These are phyloP conservation scores for Drosophila nebulosa DNA, from an alignment of 1,140 invertebrate species.

Conservation along the genomic window DNA sequence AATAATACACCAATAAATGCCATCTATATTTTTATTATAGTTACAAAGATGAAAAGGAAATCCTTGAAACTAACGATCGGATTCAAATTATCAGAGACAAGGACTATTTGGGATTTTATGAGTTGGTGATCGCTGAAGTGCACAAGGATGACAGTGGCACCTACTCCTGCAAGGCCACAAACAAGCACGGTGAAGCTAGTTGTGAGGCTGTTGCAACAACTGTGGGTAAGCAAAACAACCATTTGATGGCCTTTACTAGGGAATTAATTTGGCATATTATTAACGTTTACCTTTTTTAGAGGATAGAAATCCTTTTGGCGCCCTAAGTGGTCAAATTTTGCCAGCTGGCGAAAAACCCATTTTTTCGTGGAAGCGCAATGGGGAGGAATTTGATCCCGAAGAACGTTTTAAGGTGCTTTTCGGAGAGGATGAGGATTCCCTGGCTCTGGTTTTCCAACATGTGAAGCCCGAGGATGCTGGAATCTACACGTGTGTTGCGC, in stretches of 20 bases:
- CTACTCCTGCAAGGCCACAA: constrained; percentile 93
- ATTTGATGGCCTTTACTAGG: background rate
- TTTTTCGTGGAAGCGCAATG: constrained; percentile 96
- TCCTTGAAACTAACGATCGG: constrained; percentile 86
- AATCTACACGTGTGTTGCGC: constrained; percentile 96
- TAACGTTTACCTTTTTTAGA: constrained; percentile 81
- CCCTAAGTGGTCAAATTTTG: constrained; percentile 85
- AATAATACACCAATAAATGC: background rate
- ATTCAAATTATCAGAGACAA: constrained; percentile 88
- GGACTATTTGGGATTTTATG: constrained; percentile 92
- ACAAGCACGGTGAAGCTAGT: constrained; percentile 89
- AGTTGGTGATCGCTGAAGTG: constrained; percentile 93
- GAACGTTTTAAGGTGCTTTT: constrained; percentile 96
- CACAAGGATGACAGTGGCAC: constrained; percentile 90
- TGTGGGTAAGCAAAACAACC: constrained; percentile 83
- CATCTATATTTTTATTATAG: constrained; percentile 82
- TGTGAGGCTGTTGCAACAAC: constrained; percentile 90
- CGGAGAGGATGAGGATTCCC: constrained; percentile 94
- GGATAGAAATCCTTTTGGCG: constrained; percentile 90
- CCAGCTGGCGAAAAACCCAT: constrained; percentile 89
- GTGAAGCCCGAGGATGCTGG: constrained; percentile 96
- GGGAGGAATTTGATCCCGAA: constrained; percentile 93
- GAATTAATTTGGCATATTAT: background rate
- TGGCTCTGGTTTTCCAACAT: constrained; percentile 95
- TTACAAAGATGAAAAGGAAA: constrained; percentile 90